Evolutionary conservation across 2,113 vertebrate genomes (phyloP).

Genomic region (Microtus montanus): DNA sequence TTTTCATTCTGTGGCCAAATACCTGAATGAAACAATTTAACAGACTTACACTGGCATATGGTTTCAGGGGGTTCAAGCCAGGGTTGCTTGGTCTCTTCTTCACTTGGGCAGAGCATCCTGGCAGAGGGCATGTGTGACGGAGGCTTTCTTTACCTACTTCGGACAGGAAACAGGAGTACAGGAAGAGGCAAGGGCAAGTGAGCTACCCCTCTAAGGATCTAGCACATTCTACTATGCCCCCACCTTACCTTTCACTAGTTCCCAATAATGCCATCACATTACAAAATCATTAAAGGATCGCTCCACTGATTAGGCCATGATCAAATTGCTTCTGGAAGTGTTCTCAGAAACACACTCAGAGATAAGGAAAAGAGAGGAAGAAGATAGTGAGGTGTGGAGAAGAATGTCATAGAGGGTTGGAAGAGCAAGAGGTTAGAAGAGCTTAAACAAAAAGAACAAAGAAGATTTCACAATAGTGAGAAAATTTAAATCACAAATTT

Average conservation of each 20-base stretch:
- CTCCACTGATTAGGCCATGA: neutral
- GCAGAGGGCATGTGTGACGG: neutral
- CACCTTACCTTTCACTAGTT: neutral
- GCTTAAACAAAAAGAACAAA: neutral
- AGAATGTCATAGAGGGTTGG: neutral
- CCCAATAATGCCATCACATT: neutral
- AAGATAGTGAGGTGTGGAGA: neutral
- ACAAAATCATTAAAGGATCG: neutral
- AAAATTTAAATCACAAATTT: neutral
- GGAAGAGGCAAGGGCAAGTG: neutral
- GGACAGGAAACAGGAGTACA: neutral
- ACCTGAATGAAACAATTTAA: neutral
- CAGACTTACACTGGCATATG: too few relatives aligned
- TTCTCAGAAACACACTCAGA: neutral
- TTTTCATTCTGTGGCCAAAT: neutral
- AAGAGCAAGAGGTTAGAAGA: neutral
- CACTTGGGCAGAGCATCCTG: neutral
- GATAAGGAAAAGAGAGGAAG: neutral
- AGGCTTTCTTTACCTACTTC: neutral
- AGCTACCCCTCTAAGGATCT: neutral
- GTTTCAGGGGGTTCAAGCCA: neutral
- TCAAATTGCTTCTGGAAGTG: neutral
- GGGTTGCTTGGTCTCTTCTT: neutral
- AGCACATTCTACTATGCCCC: neutral
- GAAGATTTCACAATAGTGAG: neutral